Conservation (phyloP, 2,888 invertebrate genomes). For the Buathra laborator region DNA sequence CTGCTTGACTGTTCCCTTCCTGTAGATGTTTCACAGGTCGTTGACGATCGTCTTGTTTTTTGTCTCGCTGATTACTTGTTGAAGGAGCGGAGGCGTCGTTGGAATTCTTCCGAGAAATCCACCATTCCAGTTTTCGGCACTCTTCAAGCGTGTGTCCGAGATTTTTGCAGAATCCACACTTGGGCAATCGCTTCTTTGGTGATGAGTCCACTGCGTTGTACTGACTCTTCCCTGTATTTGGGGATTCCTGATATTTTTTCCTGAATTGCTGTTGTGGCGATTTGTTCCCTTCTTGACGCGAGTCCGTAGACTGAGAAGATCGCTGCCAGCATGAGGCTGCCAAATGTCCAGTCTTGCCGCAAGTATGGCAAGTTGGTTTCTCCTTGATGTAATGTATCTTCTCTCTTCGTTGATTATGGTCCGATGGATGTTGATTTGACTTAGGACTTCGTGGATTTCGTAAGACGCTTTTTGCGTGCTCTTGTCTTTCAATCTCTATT, state of each 20-base stretch:
- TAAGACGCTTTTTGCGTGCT: not conserved
- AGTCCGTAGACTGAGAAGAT: too few species aligned
- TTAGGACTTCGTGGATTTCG: constrained; percentile 1
- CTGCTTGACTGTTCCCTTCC: too few species aligned
- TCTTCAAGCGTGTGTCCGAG: constrained; percentile 36
- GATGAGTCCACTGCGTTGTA: too few species aligned
- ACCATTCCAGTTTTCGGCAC: constrained; percentile 41
- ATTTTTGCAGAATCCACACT: constrained; percentile 29
- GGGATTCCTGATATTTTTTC: too few species aligned
- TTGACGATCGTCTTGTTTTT: too few species aligned
- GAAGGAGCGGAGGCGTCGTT: not conserved
- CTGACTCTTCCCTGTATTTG: too few species aligned
- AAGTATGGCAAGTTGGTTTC: not conserved
- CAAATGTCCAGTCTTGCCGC: not conserved
- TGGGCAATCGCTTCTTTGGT: too few species aligned
- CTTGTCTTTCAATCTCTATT: not conserved
- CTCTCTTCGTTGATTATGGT: not conserved
- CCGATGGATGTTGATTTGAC: not conserved
- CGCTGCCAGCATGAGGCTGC: too few species aligned
- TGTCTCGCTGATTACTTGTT: too few species aligned
- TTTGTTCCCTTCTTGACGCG: too few species aligned
- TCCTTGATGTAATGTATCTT: constrained; percentile 36
- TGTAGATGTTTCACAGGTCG: too few species aligned
- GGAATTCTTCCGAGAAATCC: not conserved
- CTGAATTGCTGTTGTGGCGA: too few species aligned